Conservation (phyloP, 2,797 vertebrate species). For the Lycodopsis pacificus region DNA sequence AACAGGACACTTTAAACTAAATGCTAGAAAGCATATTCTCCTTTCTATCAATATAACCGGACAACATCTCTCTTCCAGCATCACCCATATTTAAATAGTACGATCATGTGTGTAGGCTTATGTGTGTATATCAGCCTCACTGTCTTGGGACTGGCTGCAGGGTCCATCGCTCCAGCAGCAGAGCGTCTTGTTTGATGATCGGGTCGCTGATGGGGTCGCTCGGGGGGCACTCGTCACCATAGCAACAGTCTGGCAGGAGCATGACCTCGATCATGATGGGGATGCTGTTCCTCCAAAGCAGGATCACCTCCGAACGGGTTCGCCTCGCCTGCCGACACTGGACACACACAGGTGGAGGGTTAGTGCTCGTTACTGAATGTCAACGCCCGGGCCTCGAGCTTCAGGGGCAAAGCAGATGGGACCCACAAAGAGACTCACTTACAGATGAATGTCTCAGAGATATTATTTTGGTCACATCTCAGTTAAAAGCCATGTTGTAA, state of each 20-base stretch:
- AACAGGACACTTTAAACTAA: neutral
- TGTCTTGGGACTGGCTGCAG: slow-evolving; percentile 96
- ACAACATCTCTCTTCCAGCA: neutral
- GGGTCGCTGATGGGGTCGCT: slow-evolving; percentile 95
- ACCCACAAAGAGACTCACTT: slow-evolving; percentile 7
- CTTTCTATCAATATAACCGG: neutral
- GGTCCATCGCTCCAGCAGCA: slow-evolving; percentile 97
- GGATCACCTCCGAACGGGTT: slow-evolving; percentile 94
- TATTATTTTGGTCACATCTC: slow-evolving; percentile 1
- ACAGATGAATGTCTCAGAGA: neutral
- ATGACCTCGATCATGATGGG: slow-evolving; percentile 99
- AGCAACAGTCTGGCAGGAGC: slow-evolving; percentile 98
- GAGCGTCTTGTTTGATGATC: slow-evolving; percentile 95
- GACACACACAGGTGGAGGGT: slow-evolving; percentile 42
- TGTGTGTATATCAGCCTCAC: slow-evolving; percentile 77
- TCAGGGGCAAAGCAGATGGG: slow-evolving; percentile 34
- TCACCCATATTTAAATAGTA: neutral
- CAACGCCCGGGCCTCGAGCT: slow-evolving; percentile 20
- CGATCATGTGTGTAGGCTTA: neutral
- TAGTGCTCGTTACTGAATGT: slow-evolving; percentile 53
- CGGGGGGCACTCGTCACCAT: slow-evolving; percentile 93
- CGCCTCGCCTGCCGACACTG: slow-evolving; percentile 96
- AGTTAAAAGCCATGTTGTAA: neutral
- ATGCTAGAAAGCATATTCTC: neutral
- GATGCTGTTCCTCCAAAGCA: slow-evolving; percentile 96